These are phyloP conservation scores for Agrochola litura DNA, from an alignment of 2,888 invertebrate species.

Conservation along the genomic window DNA sequence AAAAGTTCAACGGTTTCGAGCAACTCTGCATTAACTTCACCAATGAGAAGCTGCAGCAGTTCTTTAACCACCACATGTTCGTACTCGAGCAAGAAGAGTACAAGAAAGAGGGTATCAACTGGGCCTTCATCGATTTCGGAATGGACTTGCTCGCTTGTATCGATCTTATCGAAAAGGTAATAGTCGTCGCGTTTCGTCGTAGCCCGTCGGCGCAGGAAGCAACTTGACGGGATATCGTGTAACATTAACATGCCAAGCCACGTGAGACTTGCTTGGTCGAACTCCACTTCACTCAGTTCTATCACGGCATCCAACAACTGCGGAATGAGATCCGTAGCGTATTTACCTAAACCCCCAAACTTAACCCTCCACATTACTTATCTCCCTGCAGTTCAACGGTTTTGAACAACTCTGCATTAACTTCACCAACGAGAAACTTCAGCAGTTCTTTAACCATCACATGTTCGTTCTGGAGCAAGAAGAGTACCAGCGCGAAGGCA, in stretches of 20 bases:
- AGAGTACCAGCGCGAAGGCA: constrained; percentile 98
- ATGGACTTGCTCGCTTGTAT: constrained; percentile 99
- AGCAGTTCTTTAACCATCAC: constrained; percentile 99
- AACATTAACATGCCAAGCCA: constrained; percentile 63
- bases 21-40: constrained; percentile 99
- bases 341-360: constrained; percentile 76
- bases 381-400: constrained; percentile 95
- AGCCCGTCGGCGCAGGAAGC: constrained; percentile 77
- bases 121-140: constrained; percentile 99
- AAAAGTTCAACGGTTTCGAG: constrained; percentile 98
- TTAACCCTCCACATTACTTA: constrained; percentile 83
- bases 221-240: constrained; percentile 68
- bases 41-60: constrained; percentile 99
- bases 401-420: constrained; percentile 99
- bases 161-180: constrained; percentile 98
- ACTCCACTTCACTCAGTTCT: constrained; percentile 41
- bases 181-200: constrained; percentile 72
- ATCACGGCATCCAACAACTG: constrained; percentile 75
- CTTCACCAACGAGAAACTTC: constrained; percentile 99
- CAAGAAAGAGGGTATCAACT: constrained; percentile 97
- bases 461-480: constrained; percentile 99
- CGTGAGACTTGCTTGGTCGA: constrained; percentile 65
- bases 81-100: constrained; percentile 99
- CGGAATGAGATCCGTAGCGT: constrained; percentile 87
- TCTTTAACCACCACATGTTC: constrained; percentile 99